A percentile compares a stretch with the other conserved stretches of the same genome.
phyloP scores from a whole-genome alignment of 2,797 vertebrate species.

The Lycodopsis pacificus region DNA sequence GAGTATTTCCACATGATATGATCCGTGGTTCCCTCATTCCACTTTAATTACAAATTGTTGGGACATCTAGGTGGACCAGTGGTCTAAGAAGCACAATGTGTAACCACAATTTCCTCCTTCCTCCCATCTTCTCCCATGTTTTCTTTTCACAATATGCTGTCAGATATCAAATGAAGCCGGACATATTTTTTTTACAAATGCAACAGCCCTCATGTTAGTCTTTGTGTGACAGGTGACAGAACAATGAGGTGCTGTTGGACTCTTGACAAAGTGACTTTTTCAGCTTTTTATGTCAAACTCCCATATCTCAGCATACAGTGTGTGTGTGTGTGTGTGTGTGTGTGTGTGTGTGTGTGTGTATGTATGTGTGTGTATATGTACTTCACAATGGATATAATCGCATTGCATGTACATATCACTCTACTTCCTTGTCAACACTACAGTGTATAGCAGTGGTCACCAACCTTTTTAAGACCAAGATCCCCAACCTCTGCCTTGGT shows the following conservation, averaged over 20 bases:
- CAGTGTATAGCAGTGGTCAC: not conserved
- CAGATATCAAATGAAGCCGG: not conserved
- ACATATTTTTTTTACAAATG: constrained; percentile 7
- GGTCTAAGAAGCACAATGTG: not conserved
- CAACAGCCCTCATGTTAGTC: constrained; percentile 17
- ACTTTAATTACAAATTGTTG: constrained; percentile 52
- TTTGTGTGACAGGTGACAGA: constrained; percentile 40
- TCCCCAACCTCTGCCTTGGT: too few relatives aligned
- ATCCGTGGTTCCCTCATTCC: constrained; percentile 35
- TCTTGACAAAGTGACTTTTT: constrained; percentile 10
- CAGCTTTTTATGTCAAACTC: not conserved
- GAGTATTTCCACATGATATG: constrained; percentile 31
- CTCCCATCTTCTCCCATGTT: not conserved
- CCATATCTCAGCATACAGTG: not conserved
- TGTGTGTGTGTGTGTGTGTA: not conserved
- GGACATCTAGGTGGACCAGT: constrained; percentile 3
- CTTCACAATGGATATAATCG: too few relatives aligned
- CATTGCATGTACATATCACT: not conserved
- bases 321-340: not conserved
- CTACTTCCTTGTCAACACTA: not conserved
- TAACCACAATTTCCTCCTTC: not conserved
- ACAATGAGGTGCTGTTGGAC: constrained; percentile 13
- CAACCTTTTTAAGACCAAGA: too few relatives aligned
- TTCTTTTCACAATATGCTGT: constrained; percentile 15
- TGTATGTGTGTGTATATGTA: too few relatives aligned